phyloP scores from a whole-genome alignment of 1,140 invertebrate genomes.

The Archivesica marissinica region DNA sequence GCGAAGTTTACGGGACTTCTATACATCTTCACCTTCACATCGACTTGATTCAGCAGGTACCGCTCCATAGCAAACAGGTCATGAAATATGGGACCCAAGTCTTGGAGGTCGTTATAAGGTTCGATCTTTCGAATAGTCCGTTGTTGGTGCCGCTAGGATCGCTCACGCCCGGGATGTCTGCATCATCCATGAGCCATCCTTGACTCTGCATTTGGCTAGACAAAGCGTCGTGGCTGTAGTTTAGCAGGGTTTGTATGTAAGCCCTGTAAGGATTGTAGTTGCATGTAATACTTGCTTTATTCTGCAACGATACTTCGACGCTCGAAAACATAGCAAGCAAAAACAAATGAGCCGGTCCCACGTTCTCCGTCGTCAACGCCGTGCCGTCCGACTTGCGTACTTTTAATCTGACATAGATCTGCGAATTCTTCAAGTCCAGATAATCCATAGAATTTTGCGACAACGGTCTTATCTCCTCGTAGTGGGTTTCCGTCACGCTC shows the following conservation, averaged over 20 bases:
- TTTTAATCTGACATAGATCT: slow-evolving; percentile 7
- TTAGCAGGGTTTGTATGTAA: slow-evolving; percentile 25
- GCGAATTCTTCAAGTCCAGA: slow-evolving; percentile 41
- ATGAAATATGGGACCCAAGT: slow-evolving; percentile 42
- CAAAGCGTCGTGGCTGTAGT: slow-evolving; percentile 8
- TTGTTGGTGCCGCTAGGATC: not conserved
- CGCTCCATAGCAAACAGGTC: slow-evolving; percentile 30
- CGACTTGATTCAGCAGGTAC: slow-evolving; percentile 49
- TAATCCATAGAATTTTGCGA: slow-evolving; percentile 51
- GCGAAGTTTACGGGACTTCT: not conserved
- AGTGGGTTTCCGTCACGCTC: slow-evolving; percentile 40
- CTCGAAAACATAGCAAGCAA: not conserved
- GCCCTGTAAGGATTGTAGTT: slow-evolving; percentile 45
- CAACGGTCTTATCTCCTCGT: slow-evolving; percentile 53
- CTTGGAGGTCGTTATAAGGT: not conserved
- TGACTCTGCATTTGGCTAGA: not conserved
- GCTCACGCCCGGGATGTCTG: not conserved
- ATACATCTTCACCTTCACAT: too few relatives aligned
- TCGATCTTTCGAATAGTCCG: not conserved
- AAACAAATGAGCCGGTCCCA: not conserved
- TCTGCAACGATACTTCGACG: not conserved
- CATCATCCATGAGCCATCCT: slow-evolving; percentile 15
- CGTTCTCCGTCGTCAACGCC: not conserved
- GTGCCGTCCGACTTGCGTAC: not conserved
- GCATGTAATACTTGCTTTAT: slow-evolving; percentile 22